Conservation (phyloP, 2,113 vertebrate species). For the Serranochromis macrocephalus region DNA sequence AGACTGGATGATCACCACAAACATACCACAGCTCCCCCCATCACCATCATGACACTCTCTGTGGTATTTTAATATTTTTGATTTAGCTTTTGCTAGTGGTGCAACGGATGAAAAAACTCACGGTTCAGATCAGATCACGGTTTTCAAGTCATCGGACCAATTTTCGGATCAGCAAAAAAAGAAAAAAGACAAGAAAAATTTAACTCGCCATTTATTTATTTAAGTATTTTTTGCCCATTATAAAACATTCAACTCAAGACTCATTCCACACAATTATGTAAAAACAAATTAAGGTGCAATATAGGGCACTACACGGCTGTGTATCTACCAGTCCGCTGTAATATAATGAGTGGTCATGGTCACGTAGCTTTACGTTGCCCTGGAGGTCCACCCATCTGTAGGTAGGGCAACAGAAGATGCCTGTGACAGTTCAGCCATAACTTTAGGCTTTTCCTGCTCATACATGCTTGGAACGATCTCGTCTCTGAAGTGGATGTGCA, state of each 20-base stretch:
- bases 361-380: neutral
- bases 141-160: neutral
- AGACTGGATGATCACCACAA: neutral
- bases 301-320: neutral
- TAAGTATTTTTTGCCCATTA: neutral
- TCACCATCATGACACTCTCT: neutral
- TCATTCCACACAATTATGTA: fast-evolving
- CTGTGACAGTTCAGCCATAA: neutral
- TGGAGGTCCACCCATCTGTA: neutral
- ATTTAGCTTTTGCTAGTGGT: neutral
- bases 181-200: neutral
- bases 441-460: neutral
- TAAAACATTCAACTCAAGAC: neutral
- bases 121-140: neutral
- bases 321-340: neutral
- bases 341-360: fast-evolving
- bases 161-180: neutral
- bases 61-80: neutral
- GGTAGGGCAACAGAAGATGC: neutral
- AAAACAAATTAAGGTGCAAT: neutral
- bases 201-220: neutral
- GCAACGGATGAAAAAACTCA: neutral
- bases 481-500: neutral
- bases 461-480: neutral
- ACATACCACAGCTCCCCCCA: neutral